A percentile compares a stretch with the other conserved stretches of the same genome.
Evolutionary conservation across 2,113 vertebrate species (phyloP).

Genomic region (Oryctolagus cuniculus): mOryCun1.1 NC_091442.1:2716001-2716500

Average conservation of each 20-base stretch:
- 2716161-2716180: rapidly evolving
- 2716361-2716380: rapidly evolving
- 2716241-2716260: rapidly evolving
- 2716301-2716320: rapidly evolving
- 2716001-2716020: rapidly evolving
- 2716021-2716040: rapidly evolving
- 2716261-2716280: neutral
- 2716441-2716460: rapidly evolving
- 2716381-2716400: rapidly evolving
- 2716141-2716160: rapidly evolving
- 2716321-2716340: too few relatives aligned
- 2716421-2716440: rapidly evolving
- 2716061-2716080: rapidly evolving
- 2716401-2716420: neutral
- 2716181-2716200: rapidly evolving
- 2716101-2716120: rapidly evolving
- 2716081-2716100: rapidly evolving
- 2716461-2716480: rapidly evolving
- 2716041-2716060: neutral
- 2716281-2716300: rapidly evolving
- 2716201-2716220: too few relatives aligned
- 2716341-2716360: rapidly evolving
- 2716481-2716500: rapidly evolving
- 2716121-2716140: neutral
- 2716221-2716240: rapidly evolving